These are phyloP conservation scores for Tyrophagus putrescentiae DNA, from an alignment of 1,140 invertebrate genomes.

Conservation along the genomic window DNA sequence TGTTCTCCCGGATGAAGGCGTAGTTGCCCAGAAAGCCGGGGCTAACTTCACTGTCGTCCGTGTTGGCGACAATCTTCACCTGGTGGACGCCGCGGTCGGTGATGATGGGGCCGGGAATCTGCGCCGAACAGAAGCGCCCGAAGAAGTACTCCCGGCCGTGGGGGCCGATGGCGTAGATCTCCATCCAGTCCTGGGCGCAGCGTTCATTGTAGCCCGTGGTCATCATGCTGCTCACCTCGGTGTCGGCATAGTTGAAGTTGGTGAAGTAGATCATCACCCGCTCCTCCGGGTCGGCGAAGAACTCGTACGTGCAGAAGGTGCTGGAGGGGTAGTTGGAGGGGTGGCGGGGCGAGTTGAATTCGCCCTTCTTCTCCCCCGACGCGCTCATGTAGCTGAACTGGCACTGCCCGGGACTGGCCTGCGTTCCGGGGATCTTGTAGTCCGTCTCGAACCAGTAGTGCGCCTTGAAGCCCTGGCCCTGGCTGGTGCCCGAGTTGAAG, in stretches of 20 bases:
- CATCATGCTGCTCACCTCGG: conserved; percentile 18
- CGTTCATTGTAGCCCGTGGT: conserved; percentile 25
- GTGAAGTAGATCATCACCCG: conserved; percentile 83
- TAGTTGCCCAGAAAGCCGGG: conserved; percentile 81
- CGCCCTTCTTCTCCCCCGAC: conserved; percentile 59
- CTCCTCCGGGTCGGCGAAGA: conserved; percentile 62
- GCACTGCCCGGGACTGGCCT: conserved; percentile 70
- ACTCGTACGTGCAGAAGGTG: conserved; percentile 80
- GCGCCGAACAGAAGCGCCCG: conserved; percentile 50
- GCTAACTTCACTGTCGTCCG: conserved; percentile 61
- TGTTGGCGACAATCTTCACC: conserved; percentile 64
- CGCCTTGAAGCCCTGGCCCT: conserved; percentile 79
- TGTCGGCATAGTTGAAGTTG: conserved; percentile 66
- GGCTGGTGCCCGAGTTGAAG: conserved; percentile 72
- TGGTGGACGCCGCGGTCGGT: conserved; percentile 66
- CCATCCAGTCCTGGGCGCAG: conserved; percentile 63
- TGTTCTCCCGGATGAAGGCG: conserved; percentile 69
- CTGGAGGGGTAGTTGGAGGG: conserved; percentile 85
- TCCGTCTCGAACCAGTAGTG: conserved; percentile 68
- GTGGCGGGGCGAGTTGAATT: conserved; percentile 87
- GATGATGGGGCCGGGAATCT: conserved; percentile 72
- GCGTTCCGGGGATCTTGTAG: conserved; percentile 74
- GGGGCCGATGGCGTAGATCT: conserved; percentile 67
- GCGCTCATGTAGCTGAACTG: conserved; percentile 75
- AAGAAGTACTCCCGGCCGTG: conserved; percentile 61